Evolutionary conservation across 2,113 vertebrate species (phyloP).

Genomic region (Mellivora capensis): DNA sequence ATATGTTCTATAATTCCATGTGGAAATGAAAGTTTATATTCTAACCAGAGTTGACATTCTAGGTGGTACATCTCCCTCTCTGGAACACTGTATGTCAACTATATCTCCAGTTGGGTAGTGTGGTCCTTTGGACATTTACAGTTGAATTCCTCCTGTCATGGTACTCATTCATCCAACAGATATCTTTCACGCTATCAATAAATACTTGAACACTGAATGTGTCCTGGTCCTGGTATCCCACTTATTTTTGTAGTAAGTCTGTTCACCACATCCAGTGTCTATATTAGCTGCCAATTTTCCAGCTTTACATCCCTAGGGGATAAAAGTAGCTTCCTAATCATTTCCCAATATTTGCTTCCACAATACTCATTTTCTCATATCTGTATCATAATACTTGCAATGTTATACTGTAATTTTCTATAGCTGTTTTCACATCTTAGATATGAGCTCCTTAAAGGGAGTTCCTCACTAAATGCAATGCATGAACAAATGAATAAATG

Average conservation of each 20-base stretch:
- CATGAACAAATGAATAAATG: not conserved
- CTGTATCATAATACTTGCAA: not conserved
- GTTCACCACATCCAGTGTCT: not conserved
- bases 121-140: not conserved
- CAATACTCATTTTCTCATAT: not conserved
- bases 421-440: constrained; percentile 25
- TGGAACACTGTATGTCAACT: not conserved
- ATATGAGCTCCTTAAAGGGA: not conserved
- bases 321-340: not conserved
- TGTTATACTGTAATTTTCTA: not conserved
- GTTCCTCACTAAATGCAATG: not conserved
- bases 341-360: not conserved
- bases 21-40: not conserved
- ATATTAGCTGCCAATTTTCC: not conserved
- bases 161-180: not conserved
- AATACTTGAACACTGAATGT: not conserved
- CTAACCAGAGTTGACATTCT: not conserved
- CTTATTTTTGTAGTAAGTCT: not conserved
- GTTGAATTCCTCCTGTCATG: not conserved
- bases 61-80: too few relatives aligned
- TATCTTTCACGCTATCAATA: not conserved
- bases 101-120: not conserved
- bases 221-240: not conserved
- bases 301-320: not conserved
- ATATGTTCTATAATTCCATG: not conserved